Conservation (phyloP, 2,888 invertebrate species). For the Drosophila lacicola region DNA sequence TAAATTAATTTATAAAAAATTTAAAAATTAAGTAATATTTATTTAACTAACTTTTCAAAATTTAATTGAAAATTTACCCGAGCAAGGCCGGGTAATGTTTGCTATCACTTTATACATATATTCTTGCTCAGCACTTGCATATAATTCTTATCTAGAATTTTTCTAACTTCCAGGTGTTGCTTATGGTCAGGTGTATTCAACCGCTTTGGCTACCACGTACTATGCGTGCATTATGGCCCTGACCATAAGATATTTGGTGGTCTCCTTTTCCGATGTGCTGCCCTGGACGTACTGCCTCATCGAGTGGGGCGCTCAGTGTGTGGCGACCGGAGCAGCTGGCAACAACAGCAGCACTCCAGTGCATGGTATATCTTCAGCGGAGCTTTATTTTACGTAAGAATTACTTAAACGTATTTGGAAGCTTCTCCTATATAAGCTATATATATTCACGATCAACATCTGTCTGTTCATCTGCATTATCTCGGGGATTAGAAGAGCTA, state of each 20-base stretch:
- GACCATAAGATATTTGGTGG: constrained; percentile 88
- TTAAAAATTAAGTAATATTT: too few species aligned
- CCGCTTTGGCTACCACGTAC: constrained; percentile 88
- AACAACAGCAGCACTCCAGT: constrained; percentile 44
- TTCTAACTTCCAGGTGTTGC: constrained; percentile 85
- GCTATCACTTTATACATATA: too few species aligned
- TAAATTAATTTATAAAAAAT: too few species aligned
- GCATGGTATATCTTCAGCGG: constrained; percentile 82
- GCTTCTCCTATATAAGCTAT: too few species aligned
- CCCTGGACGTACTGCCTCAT: constrained; percentile 88
- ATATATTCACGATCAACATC: too few species aligned
- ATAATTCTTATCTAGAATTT: not conserved
- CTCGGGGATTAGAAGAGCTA: too few species aligned
- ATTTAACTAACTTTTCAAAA: too few species aligned
- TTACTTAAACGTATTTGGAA: too few species aligned
- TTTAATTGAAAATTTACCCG: too few species aligned
- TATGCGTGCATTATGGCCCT: constrained; percentile 89
- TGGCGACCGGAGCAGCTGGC: constrained; percentile 72
- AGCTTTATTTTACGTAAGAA: constrained; percentile 85
- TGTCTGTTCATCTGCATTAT: too few species aligned
- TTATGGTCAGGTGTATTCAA: constrained; percentile 87
- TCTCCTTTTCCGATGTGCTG: constrained; percentile 87
- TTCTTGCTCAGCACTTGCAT: not conserved
- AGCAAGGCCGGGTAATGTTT: too few species aligned
- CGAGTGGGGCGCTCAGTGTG: constrained; percentile 86